Conservation (phyloP, 2,888 invertebrate species). For the Orgyia antiqua region DNA sequence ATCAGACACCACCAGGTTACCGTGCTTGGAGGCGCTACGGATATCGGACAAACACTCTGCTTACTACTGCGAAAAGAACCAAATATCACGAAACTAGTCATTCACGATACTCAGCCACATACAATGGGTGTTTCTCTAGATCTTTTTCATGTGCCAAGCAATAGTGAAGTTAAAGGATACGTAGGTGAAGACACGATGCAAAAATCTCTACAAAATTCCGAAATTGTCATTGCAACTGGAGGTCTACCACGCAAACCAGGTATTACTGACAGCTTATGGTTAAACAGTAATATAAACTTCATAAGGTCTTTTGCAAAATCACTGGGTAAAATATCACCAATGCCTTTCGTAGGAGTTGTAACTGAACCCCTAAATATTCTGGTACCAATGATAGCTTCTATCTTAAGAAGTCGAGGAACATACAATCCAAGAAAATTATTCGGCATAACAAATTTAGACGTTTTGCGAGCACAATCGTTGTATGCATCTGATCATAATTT, state of each 20-base stretch:
- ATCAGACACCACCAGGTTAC: slow-evolving; percentile 47
- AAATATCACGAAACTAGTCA: slow-evolving; percentile 74
- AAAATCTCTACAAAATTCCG: slow-evolving; percentile 68
- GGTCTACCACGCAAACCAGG: slow-evolving; percentile 80
- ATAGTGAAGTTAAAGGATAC: slow-evolving; percentile 43
- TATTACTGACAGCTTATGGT: slow-evolving; percentile 78
- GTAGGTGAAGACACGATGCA: slow-evolving; percentile 42
- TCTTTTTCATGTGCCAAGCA: slow-evolving; percentile 63
- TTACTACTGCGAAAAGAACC: slow-evolving; percentile 79
- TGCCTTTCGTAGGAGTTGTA: slow-evolving; percentile 60
- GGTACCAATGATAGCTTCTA: slow-evolving; percentile 65
- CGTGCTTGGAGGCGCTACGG: slow-evolving; percentile 61
- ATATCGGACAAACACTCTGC: slow-evolving; percentile 73
- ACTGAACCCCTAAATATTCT: slow-evolving; percentile 66
- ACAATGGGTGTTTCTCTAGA: slow-evolving; percentile 62
- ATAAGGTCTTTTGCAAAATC: slow-evolving; percentile 44
- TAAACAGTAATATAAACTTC: slow-evolving; percentile 65
- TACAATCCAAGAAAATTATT: slow-evolving; percentile 82
- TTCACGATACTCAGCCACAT: slow-evolving; percentile 70
- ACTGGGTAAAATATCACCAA: slow-evolving; percentile 41
- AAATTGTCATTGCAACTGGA: slow-evolving; percentile 83
- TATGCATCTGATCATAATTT: slow-evolving; percentile 81
- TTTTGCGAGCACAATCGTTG: slow-evolving; percentile 86
- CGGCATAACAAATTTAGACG: slow-evolving; percentile 86
- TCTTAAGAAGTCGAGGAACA: slow-evolving; percentile 50